phyloP scores from a whole-genome alignment of 2,113 vertebrate genomes.

The Ornithorhynchus anatinus region DNA sequence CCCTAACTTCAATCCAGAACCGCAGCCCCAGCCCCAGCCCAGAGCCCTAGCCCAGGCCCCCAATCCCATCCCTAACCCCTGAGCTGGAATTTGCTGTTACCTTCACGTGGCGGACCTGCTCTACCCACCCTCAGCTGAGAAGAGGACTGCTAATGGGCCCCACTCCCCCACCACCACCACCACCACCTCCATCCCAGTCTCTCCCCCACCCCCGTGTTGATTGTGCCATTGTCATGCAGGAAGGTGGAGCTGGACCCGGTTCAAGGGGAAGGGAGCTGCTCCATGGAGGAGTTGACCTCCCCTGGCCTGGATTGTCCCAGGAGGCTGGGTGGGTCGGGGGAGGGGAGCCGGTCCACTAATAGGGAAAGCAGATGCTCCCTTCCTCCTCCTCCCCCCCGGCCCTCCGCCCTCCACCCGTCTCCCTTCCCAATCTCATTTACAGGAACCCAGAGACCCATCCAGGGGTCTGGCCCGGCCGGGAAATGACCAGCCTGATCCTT shows the following conservation, averaged over 20 bases:
- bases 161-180: neutral
- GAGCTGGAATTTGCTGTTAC: no score
- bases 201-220: neutral
- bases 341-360: accelerated
- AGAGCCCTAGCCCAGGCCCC: no score
- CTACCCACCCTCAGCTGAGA: no score
- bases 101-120: no score
- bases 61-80: no score
- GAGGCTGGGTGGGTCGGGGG: no score
- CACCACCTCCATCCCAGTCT: neutral
- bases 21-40: no score
- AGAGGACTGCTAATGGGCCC: neutral
- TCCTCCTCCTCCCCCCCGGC: neutral
- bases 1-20: no score
- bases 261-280: neutral
- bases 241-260: neutral
- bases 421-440: neutral
- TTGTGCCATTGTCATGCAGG: accelerated
- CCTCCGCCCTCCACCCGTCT: no score
- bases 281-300: accelerated
- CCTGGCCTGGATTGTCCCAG: neutral
- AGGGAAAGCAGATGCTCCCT: neutral
- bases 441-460: accelerated
- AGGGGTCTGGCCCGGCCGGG: accelerated
- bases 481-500: neutral